Evolutionary conservation across 1,140 invertebrate genomes (phyloP).

Genomic region (Drosophila triauraria): DNA sequence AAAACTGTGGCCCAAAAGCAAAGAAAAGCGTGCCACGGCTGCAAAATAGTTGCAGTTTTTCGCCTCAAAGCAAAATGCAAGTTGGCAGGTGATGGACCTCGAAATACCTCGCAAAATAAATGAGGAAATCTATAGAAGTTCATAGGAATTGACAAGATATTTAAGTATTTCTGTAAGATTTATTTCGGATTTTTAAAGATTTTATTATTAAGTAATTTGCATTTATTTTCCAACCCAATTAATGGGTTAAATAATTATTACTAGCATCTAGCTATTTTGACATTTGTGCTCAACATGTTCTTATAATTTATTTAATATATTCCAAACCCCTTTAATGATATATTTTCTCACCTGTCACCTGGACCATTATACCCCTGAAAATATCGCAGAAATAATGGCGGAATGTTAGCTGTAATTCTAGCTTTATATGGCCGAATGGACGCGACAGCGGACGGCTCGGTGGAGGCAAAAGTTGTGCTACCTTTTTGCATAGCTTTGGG

Average conservation of each 20-base stretch:
- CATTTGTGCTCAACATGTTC: too few species aligned
- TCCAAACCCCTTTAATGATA: neutral
- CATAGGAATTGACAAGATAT: neutral
- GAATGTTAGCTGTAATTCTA: slow-evolving; percentile 82
- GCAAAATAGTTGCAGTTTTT: slow-evolving; percentile 74
- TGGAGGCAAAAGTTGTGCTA: slow-evolving; percentile 56
- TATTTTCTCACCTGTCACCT: neutral
- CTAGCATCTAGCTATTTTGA: too few species aligned
- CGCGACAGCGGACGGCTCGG: neutral
- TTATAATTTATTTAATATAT: too few species aligned
- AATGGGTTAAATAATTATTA: too few species aligned
- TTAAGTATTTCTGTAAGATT: neutral
- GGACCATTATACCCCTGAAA: slow-evolving; percentile 12
- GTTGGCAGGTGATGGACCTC: neutral
- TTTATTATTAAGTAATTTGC: neutral
- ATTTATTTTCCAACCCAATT: too few species aligned
- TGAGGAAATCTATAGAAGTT: neutral
- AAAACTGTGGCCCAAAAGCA: slow-evolving; percentile 70
- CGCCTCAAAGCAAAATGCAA: slow-evolving; percentile 37
- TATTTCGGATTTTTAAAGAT: neutral
- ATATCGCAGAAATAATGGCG: slow-evolving; percentile 55
- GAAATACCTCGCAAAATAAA: neutral
- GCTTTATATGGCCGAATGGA: slow-evolving; percentile 47
- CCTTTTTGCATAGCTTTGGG: slow-evolving; percentile 82
- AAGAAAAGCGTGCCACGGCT: slow-evolving; percentile 77